Conservation (phyloP, 2,797 vertebrate species). For the Rachycentron canadum region DNA sequence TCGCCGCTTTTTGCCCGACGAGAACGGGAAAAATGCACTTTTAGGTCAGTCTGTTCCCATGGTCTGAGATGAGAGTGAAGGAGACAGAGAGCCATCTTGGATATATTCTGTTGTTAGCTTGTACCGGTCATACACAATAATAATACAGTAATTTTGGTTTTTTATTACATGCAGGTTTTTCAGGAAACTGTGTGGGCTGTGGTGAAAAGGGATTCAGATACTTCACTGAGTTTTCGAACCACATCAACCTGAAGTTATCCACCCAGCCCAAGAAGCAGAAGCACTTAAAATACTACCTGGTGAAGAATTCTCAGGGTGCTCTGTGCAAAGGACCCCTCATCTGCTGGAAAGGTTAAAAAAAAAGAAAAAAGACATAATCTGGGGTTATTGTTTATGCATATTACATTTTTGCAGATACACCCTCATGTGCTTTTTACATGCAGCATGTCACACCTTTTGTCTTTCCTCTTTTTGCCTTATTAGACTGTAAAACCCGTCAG, state of each 20-base stretch:
- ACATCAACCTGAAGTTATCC: slow-evolving; percentile 99
- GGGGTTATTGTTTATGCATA: no score
- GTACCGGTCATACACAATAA: background rate
- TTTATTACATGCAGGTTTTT: slow-evolving; percentile 89
- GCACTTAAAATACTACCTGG: slow-evolving; percentile 99
- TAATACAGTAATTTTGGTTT: background rate
- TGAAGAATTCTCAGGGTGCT: slow-evolving; percentile 96
- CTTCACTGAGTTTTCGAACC: slow-evolving; percentile 99
- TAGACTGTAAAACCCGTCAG: slow-evolving; percentile 96
- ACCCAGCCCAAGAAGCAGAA: slow-evolving; percentile 99
- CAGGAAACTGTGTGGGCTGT: slow-evolving; percentile 98
- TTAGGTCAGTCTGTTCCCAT: slow-evolving; percentile 90
- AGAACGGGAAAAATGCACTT: slow-evolving; percentile 99
- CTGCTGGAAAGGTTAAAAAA: slow-evolving; percentile 95
- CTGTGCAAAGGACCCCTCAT: slow-evolving; percentile 96
- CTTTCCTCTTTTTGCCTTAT: slow-evolving; percentile 18
- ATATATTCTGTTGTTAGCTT: background rate
- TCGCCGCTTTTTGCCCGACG: slow-evolving; percentile 96
- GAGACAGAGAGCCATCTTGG: slow-evolving; percentile 17
- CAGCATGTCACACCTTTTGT: background rate
- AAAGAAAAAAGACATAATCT: no score
- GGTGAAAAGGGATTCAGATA: slow-evolving; percentile 99
- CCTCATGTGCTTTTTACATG: background rate
- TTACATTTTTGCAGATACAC: no score
- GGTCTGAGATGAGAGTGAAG: slow-evolving; percentile 9